Base-by-base conservation (phyloP, 2,113 vertebrate species). In the Agelaius tricolor region DNA sequence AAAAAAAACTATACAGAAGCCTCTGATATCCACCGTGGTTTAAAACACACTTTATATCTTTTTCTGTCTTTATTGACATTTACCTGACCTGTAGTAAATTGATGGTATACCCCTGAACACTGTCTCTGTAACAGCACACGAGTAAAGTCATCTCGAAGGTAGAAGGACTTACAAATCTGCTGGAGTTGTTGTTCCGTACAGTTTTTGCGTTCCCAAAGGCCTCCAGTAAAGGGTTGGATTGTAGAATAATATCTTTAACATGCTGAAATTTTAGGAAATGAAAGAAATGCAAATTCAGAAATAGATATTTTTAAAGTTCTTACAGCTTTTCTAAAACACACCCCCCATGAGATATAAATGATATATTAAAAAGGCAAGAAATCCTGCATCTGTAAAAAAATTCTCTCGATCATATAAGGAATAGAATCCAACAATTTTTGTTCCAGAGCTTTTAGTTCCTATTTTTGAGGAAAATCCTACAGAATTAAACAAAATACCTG, bases 171-270 rank as follows among this genome's bases (percentile, higher is more conserved):
- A 99, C 99, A 85, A 99, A 99, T 98, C 99, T 98, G 97, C 99
- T 99, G 96, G 99, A 99, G 97, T 99, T 99, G 98, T 99, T 99
- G 98, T 99, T 99, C 91, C 99, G 98, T 35, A 99, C 98, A 0
- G 99, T 99, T 98, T 99, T 99, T 93, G 99, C 99, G 4, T 99
- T 99, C 55, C 99, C 99, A 31, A 99, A 99, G 83, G 99, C 99
- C 94, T 99, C 99, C 43, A 99, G 97, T 85, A 99, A 98, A 4
- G 99, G 99, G 94, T 99, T 99, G 95, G 99, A 99, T 94, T 99
- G 99, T 13, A 99, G 98, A 96, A 99, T 99, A 93, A 99, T 99
- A 96, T 99, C 99, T 97, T 99, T 99, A 94, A 99, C 99, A 13
- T 99, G 99, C 99, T 99, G 95, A 62, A 81, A 78, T 52, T 72